Percentiles rank a stretch among this genome's conserved stretches.
These are phyloP conservation scores for Hyaena hyaena DNA, from an alignment of 2,113 vertebrate species.

Conservation along the genomic window DNA sequence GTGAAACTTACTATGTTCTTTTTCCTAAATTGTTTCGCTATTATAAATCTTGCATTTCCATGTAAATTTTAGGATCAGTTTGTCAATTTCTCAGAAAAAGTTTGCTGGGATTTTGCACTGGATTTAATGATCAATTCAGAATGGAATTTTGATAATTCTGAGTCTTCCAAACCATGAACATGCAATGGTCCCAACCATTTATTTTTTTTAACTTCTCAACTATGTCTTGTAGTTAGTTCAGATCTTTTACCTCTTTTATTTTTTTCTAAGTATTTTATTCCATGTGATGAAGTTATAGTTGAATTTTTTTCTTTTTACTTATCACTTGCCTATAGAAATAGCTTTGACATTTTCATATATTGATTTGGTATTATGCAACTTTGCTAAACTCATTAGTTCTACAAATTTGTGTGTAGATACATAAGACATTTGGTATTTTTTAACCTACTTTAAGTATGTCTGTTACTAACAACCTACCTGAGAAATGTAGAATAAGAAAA, in stretches of 20 bases:
- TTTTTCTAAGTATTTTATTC: conserved; percentile 7
- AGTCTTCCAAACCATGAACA: not conserved
- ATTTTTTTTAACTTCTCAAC: not conserved
- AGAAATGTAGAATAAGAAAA: not conserved
- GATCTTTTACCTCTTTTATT: not conserved
- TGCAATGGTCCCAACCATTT: not conserved
- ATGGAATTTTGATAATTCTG: not conserved
- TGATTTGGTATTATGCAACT: not conserved
- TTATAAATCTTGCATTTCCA: not conserved
- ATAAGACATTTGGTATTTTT: not conserved
- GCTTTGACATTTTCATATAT: not conserved
- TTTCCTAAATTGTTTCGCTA: not conserved
- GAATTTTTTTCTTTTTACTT: not conserved
- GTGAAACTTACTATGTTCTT: not conserved
- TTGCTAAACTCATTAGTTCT: not conserved
- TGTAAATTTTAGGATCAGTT: not conserved
- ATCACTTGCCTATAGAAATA: not conserved
- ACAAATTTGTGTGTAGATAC: not conserved
- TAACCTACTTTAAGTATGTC: not conserved
- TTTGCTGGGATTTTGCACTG: not conserved
- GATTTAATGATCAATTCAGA: not conserved
- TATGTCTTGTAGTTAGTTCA: not conserved
- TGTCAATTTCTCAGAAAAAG: not conserved
- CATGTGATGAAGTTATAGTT: not conserved
- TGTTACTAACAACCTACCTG: not conserved